These are phyloP conservation scores for Heliconius hortense DNA, from an alignment of 2,888 invertebrate species.

Conservation along the genomic window DNA sequence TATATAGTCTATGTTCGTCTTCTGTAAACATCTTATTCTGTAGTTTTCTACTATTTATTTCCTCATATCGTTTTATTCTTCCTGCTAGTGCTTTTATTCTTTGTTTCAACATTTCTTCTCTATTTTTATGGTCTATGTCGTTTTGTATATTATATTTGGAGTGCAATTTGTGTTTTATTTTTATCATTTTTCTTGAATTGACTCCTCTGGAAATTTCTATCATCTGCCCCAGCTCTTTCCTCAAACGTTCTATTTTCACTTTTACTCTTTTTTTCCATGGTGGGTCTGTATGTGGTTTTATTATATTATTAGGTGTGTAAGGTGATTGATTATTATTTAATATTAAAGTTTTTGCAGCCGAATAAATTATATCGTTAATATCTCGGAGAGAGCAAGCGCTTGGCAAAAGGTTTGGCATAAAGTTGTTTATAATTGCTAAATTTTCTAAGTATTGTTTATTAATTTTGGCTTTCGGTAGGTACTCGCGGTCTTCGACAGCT, in stretches of 20 bases:
- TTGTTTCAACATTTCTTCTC: slow-evolving; percentile 27
- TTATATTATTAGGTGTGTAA: too few relatives aligned
- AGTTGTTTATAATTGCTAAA: neutral
- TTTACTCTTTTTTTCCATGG: too few relatives aligned
- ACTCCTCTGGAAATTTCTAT: neutral
- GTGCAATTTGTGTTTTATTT: slow-evolving; percentile 18
- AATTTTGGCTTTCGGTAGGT: neutral
- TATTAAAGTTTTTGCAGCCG: slow-evolving; percentile 8
- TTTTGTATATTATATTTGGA: slow-evolving; percentile 16
- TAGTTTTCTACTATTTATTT: slow-evolving; percentile 19
- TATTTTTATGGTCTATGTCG: slow-evolving; percentile 18
- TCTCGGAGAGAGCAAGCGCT: neutral
- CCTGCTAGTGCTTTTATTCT: slow-evolving; percentile 34
- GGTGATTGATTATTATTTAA: neutral
- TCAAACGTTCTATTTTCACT: too few relatives aligned
- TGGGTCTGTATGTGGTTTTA: too few relatives aligned
- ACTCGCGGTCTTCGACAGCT: too few relatives aligned
- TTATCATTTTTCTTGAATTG: neutral
- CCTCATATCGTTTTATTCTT: slow-evolving; percentile 32
- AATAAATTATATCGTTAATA: slow-evolving; percentile 2
- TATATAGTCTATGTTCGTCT: slow-evolving; percentile 26
- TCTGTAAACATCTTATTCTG: slow-evolving; percentile 27
- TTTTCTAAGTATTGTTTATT: slow-evolving; percentile 2
- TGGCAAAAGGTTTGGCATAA: neutral
- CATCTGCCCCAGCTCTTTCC: too few relatives aligned